Conservation (phyloP, 1,140 invertebrate species). For the Drosophila triauraria region DNA sequence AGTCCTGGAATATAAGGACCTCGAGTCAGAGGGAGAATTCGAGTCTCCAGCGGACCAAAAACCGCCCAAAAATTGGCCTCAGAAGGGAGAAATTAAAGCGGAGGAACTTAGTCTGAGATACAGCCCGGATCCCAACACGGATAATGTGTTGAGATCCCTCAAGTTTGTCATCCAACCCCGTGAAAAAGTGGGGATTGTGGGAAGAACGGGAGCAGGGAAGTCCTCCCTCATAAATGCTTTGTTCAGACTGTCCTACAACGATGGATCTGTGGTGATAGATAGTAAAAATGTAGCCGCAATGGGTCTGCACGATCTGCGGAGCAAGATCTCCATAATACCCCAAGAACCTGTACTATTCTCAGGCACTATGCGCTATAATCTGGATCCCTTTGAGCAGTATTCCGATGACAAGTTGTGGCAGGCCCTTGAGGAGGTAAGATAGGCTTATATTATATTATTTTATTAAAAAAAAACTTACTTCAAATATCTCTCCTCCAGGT, state of each 20-base stretch:
- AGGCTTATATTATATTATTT: too few species aligned
- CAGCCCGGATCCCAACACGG: slow-evolving; percentile 86
- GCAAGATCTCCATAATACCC: slow-evolving; percentile 90
- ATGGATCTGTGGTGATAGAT: slow-evolving; percentile 88
- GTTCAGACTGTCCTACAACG: slow-evolving; percentile 87
- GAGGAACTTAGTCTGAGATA: slow-evolving; percentile 87
- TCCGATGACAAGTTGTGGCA: slow-evolving; percentile 92
- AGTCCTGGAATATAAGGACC: slow-evolving; percentile 91
- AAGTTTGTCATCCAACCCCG: slow-evolving; percentile 86
- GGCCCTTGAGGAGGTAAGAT: slow-evolving; percentile 91
- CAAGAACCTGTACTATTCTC: slow-evolving; percentile 90
- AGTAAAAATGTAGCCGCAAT: slow-evolving; percentile 87
- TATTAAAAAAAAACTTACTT: too few species aligned
- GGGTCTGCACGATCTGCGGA: slow-evolving; percentile 87
- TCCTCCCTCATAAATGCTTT: slow-evolving; percentile 90
- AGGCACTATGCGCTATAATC: slow-evolving; percentile 88
- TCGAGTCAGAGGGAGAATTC: slow-evolving; percentile 88
- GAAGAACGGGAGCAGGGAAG: slow-evolving; percentile 94
- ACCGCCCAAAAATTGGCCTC: slow-evolving; percentile 90
- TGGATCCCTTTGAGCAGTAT: slow-evolving; percentile 92
- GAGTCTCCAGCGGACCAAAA: slow-evolving; percentile 87
- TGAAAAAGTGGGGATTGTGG: slow-evolving; percentile 88
- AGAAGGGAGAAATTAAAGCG: slow-evolving; percentile 89
- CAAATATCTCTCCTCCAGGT: background rate
- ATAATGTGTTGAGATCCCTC: slow-evolving; percentile 87